phyloP scores from a whole-genome alignment of 2,797 vertebrate genomes.

The Hypotaenidia philippensis region DNA sequence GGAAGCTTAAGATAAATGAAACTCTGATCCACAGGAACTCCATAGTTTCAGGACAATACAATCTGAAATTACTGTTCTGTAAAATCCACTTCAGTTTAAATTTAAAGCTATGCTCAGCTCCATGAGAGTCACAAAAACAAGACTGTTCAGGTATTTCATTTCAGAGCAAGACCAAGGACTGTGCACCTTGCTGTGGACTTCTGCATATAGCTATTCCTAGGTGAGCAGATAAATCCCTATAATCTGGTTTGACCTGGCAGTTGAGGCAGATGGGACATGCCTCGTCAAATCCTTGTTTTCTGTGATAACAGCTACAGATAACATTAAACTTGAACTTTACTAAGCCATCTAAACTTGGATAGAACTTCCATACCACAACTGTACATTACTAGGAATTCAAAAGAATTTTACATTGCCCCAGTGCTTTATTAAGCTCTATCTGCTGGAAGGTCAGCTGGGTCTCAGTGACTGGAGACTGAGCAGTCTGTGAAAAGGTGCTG shows the following conservation, averaged over 20 bases:
- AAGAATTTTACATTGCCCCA: not conserved
- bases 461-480: not conserved
- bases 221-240: not conserved
- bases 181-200: not conserved
- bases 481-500: not conserved
- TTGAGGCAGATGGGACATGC: not conserved
- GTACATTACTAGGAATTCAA: not conserved
- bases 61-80: not conserved
- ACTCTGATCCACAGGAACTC: not conserved
- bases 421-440: not conserved
- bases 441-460: not conserved
- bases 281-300: not conserved
- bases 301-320: not conserved
- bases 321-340: not conserved
- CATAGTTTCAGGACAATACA: not conserved
- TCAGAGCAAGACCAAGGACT: not conserved
- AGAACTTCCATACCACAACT: not conserved
- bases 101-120: not conserved
- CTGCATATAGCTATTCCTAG: not conserved
- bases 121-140: not conserved
- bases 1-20: not conserved
- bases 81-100: not conserved
- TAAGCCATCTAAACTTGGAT: not conserved
- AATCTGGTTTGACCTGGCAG: accelerated
- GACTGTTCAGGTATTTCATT: not conserved